Evolutionary conservation across 2,113 vertebrate species (phyloP).

Genomic region (Eulemur macaco): DNA sequence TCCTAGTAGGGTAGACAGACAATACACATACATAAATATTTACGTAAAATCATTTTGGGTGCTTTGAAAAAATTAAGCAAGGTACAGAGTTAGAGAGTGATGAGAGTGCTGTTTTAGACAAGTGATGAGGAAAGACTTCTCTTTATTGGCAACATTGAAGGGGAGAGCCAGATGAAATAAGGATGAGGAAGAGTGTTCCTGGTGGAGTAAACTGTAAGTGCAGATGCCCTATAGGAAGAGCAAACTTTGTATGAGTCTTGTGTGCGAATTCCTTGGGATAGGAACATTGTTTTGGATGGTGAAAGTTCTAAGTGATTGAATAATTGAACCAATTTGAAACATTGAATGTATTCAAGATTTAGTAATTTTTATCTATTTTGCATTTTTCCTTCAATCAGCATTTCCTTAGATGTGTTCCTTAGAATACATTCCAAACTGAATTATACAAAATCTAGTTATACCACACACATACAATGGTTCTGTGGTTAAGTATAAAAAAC

Average conservation of each 20-base stretch:
- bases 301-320: background rate
- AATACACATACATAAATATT: background rate
- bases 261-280: background rate
- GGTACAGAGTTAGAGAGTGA: background rate
- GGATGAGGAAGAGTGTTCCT: background rate
- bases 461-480: background rate
- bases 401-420: background rate
- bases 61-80: slow-evolving; percentile 21
- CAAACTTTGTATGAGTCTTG: background rate
- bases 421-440: background rate
- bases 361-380: background rate
- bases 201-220: background rate
- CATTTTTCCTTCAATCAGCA: slow-evolving; percentile 33
- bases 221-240: background rate
- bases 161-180: background rate
- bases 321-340: background rate
- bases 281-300: background rate
- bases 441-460: background rate
- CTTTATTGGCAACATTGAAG: background rate
- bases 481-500: background rate
- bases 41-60: background rate
- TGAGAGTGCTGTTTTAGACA: background rate
- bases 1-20: background rate
- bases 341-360: background rate
- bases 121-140: background rate